These are phyloP conservation scores for Ammodytes marinus DNA, from an alignment of 2,113 vertebrate genomes.

Conservation along the genomic window DNA sequence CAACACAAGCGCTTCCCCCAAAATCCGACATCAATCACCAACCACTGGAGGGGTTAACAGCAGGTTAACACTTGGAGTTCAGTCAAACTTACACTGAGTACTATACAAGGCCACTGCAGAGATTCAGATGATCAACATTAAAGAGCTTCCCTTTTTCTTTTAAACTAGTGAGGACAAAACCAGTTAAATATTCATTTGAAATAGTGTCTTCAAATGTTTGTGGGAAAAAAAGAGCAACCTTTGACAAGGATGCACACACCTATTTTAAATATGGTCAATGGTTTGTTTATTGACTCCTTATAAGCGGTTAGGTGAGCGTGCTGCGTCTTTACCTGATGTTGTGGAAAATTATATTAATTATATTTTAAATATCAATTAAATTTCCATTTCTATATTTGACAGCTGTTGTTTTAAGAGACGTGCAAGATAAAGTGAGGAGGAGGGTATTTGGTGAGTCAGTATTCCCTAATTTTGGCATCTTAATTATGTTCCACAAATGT, in stretches of 20 bases:
- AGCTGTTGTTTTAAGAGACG: not conserved
- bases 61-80: slow-evolving; percentile 38
- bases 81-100: slow-evolving; percentile 47
- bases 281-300: slow-evolving; percentile 9
- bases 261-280: slow-evolving; percentile 6
- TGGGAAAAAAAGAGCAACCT: not conserved
- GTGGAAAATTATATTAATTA: not conserved
- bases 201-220: not conserved
- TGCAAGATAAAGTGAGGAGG: not conserved
- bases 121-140: not conserved
- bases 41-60: slow-evolving; percentile 43
- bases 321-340: slow-evolving; percentile 35
- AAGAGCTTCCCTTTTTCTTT: not conserved
- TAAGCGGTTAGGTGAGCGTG: not conserved
- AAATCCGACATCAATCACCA: slow-evolving; percentile 20
- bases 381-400: not conserved
- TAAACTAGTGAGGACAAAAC: slow-evolving; percentile 27
- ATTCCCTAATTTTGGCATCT: slow-evolving; percentile 77
- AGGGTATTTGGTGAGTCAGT: slow-evolving; percentile 27
- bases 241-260: not conserved
- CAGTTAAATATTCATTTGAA: not conserved
- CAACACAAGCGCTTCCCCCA: slow-evolving; percentile 38
- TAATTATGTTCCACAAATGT: slow-evolving; percentile 82
- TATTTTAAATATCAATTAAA: not conserved
- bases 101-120: not conserved